Evolutionary conservation across 2,113 vertebrate species (phyloP), one percentile per base, ranked within the genome.

Genomic region (Xiphophorus hellerii): DNA sequence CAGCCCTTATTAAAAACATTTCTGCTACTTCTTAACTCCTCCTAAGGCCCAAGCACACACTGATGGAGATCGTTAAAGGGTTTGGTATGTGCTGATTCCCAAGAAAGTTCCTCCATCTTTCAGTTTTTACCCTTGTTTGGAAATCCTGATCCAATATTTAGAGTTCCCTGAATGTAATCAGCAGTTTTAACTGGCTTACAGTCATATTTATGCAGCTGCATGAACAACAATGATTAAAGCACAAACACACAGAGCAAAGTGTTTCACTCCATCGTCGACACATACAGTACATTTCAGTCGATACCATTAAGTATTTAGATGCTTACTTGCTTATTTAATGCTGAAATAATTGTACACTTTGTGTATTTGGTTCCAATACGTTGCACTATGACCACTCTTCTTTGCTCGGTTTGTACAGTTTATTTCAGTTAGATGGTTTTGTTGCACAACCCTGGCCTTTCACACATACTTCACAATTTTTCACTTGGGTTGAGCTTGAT

Each of bases 81-180:
- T 66, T 66, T 35, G 39, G 31, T 31, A 22, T 73, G 88, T 86
- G 69, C 82, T 74, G 76, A 82, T 75, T 54, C 76, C 62, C 6
- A 33, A 61, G 20, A 67, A 78, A 39, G 22, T 0, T 2, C 20
- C 39, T 77, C 75, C 65, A 33, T 63, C 0, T 64, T 72, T 64
- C 20, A 35, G 15, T 25, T n/a, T 61, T 76, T 67, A 72, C n/a
- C 27, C 66, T 75, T 72, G 72, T 74, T 74, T 71, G 62, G 65
- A 81, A 73, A 73, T 37, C 68, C 72, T 17, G 10, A 66, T 62
- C 44, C 73, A 78, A 84, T 81, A 71, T 82, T 86, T 68, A 15
- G 58, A 70, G 69, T 75, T 77, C 70, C 66, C 44, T n/a, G 58
- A 25, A 35, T 78, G n/a, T 68, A 82, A 71, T 82, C 25, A n/a